Conservation (phyloP, 2,113 vertebrate species). For the Cebidichthys violaceus region DNA sequence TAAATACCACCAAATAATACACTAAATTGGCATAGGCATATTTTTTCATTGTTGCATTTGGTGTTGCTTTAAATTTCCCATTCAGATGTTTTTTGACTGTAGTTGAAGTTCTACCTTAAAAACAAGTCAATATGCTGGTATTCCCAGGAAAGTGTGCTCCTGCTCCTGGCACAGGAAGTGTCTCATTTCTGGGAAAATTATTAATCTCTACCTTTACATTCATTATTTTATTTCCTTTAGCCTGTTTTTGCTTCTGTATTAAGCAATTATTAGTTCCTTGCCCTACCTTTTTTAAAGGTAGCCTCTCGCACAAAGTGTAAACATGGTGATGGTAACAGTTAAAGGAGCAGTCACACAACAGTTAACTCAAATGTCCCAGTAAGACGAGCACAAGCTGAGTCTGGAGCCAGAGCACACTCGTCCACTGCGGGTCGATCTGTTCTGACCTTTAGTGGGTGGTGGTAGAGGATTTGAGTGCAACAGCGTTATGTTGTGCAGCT, state of each 20-base stretch:
- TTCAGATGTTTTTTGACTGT: no score
- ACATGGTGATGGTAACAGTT: not conserved
- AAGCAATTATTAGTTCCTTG: not conserved
- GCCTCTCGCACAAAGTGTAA: not conserved
- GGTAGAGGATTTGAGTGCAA: conserved; percentile 34
- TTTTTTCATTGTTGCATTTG: no score
- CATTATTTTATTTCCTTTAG: not conserved
- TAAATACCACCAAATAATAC: not conserved
- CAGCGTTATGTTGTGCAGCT: conserved; percentile 24
- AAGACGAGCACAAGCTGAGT: conserved; percentile 27
- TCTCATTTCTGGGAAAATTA: no score
- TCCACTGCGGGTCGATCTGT: conserved; percentile 36
- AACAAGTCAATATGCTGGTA: no score
- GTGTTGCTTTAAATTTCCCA: no score
- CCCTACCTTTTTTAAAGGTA: not conserved
- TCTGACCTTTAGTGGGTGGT: conserved; percentile 57
- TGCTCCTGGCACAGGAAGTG: no score
- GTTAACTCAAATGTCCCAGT: conserved; percentile 15
- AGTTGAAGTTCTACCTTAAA: no score
- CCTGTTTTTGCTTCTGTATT: not conserved
- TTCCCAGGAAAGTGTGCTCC: no score
- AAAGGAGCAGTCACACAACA: not conserved
- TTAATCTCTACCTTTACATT: not conserved
- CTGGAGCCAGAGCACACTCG: conserved; percentile 33
- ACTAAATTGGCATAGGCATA: not conserved